These are phyloP conservation scores for Bombus terrestris DNA, from an alignment of 1,140 invertebrate genomes.

Conservation along the genomic window DNA sequence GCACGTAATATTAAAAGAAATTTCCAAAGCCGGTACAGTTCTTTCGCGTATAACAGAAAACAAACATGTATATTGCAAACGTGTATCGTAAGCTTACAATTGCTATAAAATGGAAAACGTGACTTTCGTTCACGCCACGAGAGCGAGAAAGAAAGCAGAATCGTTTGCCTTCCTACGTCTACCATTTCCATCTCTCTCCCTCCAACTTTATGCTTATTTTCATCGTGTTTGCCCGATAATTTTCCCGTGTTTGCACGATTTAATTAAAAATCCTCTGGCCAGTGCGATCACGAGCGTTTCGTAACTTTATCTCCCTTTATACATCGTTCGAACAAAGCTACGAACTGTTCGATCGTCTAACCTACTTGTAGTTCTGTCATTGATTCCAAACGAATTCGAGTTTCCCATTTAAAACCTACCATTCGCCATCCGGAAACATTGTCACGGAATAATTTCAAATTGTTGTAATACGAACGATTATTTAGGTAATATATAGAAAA, in stretches of 20 bases:
- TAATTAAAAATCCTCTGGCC: constrained; percentile 33
- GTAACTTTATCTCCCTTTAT: constrained; percentile 27
- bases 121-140: constrained; percentile 24
- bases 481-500: not conserved
- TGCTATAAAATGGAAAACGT: constrained; percentile 35
- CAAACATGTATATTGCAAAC: constrained; percentile 26
- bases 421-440: not conserved
- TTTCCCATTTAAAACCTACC: not conserved
- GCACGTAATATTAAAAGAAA: not conserved
- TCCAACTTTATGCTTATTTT: constrained; percentile 26
- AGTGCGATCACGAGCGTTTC: constrained; percentile 7
- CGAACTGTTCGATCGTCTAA: not conserved
- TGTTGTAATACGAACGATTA: not conserved
- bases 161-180: constrained; percentile 11
- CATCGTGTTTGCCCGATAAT: constrained; percentile 36
- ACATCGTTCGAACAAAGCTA: not conserved
- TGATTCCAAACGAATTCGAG: not conserved
- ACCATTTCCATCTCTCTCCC: not conserved
- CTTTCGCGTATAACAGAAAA: not conserved
- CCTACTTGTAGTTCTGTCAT: not conserved
- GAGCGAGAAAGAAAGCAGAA: not conserved
- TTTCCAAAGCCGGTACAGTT: not conserved
- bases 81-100: constrained; percentile 17
- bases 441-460: not conserved
- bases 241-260: constrained; percentile 35